phyloP scores from a whole-genome alignment of 2,113 vertebrate genomes.

The Oreocharis arfaki region DNA sequence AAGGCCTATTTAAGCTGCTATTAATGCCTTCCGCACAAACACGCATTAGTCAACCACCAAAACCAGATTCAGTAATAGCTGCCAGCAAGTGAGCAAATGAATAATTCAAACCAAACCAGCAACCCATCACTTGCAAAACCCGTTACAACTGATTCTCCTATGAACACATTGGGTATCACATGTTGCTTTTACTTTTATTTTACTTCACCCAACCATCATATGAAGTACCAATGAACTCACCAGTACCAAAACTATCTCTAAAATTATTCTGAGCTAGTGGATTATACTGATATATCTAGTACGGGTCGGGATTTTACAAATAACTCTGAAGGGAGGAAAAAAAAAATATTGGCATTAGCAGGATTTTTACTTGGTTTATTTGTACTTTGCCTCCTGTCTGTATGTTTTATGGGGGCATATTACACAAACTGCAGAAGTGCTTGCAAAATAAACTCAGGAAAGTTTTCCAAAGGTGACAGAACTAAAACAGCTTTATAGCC shows the following conservation, averaged over 20 bases:
- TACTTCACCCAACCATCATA: not conserved
- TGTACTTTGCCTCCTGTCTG: not conserved
- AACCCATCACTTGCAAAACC: not conserved
- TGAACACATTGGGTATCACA: not conserved
- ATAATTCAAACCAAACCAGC: conserved; percentile 21
- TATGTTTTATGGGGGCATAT: not conserved
- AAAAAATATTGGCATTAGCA: not conserved
- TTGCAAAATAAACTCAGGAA: not conserved
- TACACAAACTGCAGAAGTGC: not conserved
- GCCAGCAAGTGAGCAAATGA: not conserved
- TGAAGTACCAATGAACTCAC: not conserved
- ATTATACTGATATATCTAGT: not conserved
- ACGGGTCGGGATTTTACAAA: not conserved
- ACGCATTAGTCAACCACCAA: not conserved
- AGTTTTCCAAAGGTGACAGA: not conserved
- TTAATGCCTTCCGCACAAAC: conserved; percentile 10
- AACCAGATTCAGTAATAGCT: not conserved
- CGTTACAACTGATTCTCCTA: not conserved
- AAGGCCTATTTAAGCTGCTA: not conserved
- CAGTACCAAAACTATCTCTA: not conserved
- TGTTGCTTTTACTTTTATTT: not conserved
- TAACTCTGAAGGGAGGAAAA: not conserved
- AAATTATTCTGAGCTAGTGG: not conserved
- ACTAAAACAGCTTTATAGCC: not conserved
- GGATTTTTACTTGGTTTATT: not conserved